Base-by-base conservation (phyloP, 2,797 vertebrate genomes). In the Falco biarmicus region DNA sequence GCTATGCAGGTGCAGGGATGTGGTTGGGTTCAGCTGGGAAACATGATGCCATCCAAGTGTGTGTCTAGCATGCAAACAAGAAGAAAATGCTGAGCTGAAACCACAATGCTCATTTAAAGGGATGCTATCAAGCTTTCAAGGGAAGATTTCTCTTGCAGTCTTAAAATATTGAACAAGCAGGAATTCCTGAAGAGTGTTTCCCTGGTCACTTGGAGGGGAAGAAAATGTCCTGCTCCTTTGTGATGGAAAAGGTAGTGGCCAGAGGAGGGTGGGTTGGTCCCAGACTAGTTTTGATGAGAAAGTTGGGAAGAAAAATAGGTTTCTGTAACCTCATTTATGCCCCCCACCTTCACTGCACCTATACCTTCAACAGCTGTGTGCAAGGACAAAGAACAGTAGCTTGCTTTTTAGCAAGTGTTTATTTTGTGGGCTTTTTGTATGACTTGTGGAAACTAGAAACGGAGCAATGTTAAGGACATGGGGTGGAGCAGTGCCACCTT, bases 1-100 rank as follows among this genome's bases (percentile, higher is more conserved):
- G 95, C 96, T 77, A 95, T 95, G 93, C 95, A 97, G 96, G 95
- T 97, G 96, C 96, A 96, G 93, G 94, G 96, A 94, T 92, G 95
- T 69, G 95, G 93, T 91, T 94, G 93, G 84, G 84, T 94, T 95
- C 94, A 96, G 94, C 92, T 96, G 95, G 96, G 94, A 97, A 96
- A 96, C 63, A 50, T 6, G 69, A 85, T 95, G 95, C 93, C 87
- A 87, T 93, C 82, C 92, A 96, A 95, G 84, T 88, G 92, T 93
- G 93, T 63, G 87, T 97, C 95, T 95, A 91, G 93, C 92, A 97
- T 97, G 96, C 96, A 97, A 97, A 96, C 84, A 69, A 86, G 84
- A 41, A 90, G 75, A 96, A 96, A 95, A 87, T 37, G 87, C 90
- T 92, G 94, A 94, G 82, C 10, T 47, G 73, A 95, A 97, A 96